Conservation (phyloP, 1,140 invertebrate genomes). For the Caenorhabditis brenneri region DNA sequence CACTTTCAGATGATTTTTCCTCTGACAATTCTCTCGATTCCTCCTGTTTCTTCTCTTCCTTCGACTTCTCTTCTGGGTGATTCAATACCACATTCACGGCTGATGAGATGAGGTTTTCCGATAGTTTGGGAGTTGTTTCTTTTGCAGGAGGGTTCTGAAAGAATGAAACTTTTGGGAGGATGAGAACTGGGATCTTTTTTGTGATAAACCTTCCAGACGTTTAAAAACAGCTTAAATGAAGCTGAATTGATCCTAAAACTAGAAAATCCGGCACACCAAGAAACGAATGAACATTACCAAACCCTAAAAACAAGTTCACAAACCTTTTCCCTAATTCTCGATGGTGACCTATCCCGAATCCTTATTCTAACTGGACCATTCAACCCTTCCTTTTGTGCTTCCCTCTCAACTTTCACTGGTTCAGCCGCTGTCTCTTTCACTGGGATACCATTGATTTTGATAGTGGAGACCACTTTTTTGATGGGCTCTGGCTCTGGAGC, state of each 20-base stretch:
- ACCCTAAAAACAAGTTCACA: background rate
- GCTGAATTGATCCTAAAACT: too few species aligned
- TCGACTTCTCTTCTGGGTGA: background rate
- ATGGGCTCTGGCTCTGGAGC: background rate
- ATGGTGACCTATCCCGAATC: constrained; percentile 6
- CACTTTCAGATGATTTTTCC: constrained; percentile 33
- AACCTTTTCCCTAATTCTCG: background rate
- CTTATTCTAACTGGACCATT: background rate
- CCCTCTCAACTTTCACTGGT: background rate
- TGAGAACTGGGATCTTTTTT: background rate
- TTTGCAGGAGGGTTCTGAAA: background rate
- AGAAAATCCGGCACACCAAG: too few species aligned
- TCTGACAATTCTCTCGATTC: background rate
- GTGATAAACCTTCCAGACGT: too few species aligned
- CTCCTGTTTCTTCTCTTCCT: background rate
- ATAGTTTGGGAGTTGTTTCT: background rate
- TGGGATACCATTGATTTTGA: constrained; percentile 6
- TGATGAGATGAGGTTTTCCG: constrained; percentile 2
- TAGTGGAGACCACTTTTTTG: background rate
- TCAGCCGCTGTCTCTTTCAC: background rate
- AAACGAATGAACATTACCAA: too few species aligned
- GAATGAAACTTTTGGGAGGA: too few species aligned
- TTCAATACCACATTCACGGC: constrained; percentile 7
- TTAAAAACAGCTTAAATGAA: too few species aligned
- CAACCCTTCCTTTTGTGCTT: background rate